Conservation (phyloP, 53 echinoderm and acorn worm species). For the Temnopleurus reevesii region DNA sequence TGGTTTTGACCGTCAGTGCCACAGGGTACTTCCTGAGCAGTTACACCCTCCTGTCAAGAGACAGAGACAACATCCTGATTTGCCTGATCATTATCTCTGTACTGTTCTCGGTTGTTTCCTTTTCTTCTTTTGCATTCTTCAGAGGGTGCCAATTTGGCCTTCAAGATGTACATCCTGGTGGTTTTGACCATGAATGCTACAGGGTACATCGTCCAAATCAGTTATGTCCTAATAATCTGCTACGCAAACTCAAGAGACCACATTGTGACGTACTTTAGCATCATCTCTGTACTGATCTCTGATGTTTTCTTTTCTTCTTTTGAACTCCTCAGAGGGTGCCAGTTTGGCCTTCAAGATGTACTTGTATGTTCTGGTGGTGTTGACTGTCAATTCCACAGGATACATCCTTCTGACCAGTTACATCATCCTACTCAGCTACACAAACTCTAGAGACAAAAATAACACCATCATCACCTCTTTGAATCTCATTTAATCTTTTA, state of each 20-base stretch:
- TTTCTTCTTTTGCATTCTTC: not conserved
- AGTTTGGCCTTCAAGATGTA: slow-evolving; percentile 85
- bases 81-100: too few species aligned
- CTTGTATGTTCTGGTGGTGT: slow-evolving; percentile 70
- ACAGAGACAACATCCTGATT: too few species aligned
- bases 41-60: too few species aligned
- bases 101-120: too few species aligned
- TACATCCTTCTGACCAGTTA: slow-evolving; percentile 72
- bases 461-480: too few species aligned
- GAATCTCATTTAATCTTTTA: not conserved
- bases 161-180: slow-evolving; percentile 83
- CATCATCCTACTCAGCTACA: too few species aligned
- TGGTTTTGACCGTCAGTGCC: slow-evolving; percentile 86
- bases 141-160: slow-evolving; percentile 75
- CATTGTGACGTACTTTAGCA: too few species aligned
- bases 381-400: slow-evolving; percentile 69
- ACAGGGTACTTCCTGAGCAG: slow-evolving; percentile 79
- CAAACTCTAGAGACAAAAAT: slow-evolving; percentile 73
- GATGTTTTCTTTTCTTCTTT: not conserved
- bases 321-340: slow-evolving; percentile 62
- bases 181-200: slow-evolving; percentile 90
- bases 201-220: slow-evolving; percentile 84
- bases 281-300: too few species aligned
- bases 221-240: too few species aligned
- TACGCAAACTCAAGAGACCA: too few species aligned